A percentile compares a stretch with the other conserved stretches of the same genome.
phyloP scores from a whole-genome alignment of 2,797 vertebrate genomes.

The Benthosema pterotum region DNA sequence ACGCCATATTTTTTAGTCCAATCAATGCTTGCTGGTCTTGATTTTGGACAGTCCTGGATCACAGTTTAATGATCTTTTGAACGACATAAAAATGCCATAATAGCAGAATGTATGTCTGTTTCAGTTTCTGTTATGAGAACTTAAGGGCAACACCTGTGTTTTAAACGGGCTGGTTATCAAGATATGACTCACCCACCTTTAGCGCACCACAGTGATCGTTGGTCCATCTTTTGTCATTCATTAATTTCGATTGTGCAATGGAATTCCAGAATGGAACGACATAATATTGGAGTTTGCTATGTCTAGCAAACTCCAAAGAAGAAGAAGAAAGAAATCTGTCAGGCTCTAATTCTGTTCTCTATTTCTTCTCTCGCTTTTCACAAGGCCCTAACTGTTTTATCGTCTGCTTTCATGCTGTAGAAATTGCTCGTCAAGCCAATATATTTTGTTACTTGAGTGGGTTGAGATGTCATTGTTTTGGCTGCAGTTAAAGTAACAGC shows the following conservation, averaged over 20 bases:
- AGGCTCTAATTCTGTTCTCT: not conserved
- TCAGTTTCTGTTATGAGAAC: slow-evolving; percentile 6
- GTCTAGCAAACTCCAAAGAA: not conserved
- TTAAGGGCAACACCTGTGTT: slow-evolving; percentile 12
- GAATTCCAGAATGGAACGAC: too few relatives aligned
- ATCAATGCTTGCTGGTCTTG: too few relatives aligned
- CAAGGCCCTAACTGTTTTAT: slow-evolving; percentile 7
- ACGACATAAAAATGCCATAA: not conserved
- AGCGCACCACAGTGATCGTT: slow-evolving; percentile 41
- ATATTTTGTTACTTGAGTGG: not conserved
- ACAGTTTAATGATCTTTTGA: too few relatives aligned
- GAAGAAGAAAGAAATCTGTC: too few relatives aligned
- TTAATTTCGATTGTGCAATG: not conserved
- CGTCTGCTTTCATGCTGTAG: slow-evolving; percentile 18
- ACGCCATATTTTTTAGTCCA: too few relatives aligned
- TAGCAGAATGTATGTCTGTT: slow-evolving; percentile 11
- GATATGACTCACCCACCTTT: slow-evolving; percentile 10
- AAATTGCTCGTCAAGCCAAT: slow-evolving; percentile 24
- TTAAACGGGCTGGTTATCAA: not conserved
- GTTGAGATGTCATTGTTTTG: not conserved
- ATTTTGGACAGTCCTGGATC: too few relatives aligned
- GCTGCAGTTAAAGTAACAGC: not conserved
- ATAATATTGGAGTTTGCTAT: slow-evolving; percentile 18
- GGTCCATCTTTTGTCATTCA: slow-evolving; percentile 41
- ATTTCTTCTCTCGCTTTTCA: slow-evolving; percentile 23